Evolutionary conservation across 2,888 invertebrate species (phyloP), one percentile per base, ranked within the genome.

Genomic region (Aproaerema taeniolella): DNA sequence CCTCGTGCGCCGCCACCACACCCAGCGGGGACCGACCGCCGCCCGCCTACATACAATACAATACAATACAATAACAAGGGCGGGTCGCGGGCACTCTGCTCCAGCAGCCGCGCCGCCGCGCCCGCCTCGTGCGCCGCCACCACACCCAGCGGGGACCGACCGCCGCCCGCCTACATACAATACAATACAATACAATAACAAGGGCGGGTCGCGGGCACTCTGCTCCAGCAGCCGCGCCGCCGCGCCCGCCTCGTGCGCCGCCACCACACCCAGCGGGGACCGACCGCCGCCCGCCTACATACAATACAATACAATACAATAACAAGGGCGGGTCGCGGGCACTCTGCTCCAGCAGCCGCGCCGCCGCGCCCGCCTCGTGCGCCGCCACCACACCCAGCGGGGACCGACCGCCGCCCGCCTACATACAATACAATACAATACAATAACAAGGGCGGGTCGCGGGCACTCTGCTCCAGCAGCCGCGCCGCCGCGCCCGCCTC

Each of bases 391-490:
- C 74, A 26, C 67, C 68, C 43, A 87, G 61, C 34, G 85, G 80
- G 0, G 74, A 73, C 48, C 47, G 52, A 9, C 60, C 62, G 2
- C 46, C 49, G 15, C 4, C 47, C 10, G 41, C 42, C 60, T 55
- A 38, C 15, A 37, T 43, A n/a, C n/a, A n/a, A n/a, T n/a, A n/a
- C n/a, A n/a, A n/a, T n/a, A n/a, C n/a, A n/a, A n/a, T n/a, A n/a
- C n/a, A n/a, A n/a, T n/a, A n/a, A n/a, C n/a, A 86, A 86, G 10
- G 87, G 86, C 34, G 86, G 75, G 31, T 83, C 85, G 25, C 79
- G 74, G 43, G 77, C 68, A 54, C 83, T 70, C 63, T 85, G 86
- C 59, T 85, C 83, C 49, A 87, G 61, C 55, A 87, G 69, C 20
- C 85, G 73, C 39, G 72, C 63, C 15, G 75, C 69, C 17, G 81